Conservation (phyloP, 2,888 invertebrate species). For the Crematogaster levior region DNA sequence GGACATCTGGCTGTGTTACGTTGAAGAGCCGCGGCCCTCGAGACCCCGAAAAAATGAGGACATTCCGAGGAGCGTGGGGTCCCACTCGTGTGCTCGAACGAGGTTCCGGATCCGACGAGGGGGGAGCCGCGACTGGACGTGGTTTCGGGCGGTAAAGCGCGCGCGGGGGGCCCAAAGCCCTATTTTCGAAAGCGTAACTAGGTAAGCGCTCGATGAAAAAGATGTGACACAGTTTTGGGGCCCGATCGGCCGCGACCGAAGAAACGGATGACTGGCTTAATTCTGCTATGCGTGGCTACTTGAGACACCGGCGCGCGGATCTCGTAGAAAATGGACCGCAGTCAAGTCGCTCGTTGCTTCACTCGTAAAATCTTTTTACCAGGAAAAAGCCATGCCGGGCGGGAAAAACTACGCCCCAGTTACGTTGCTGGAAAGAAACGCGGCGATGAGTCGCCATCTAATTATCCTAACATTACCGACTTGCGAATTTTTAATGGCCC, state of each 20-base stretch:
- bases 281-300: slow-evolving; percentile 54
- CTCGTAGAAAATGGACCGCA: slow-evolving; percentile 61
- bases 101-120: slow-evolving; percentile 76
- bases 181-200: slow-evolving; percentile 73
- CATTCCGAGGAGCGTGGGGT: slow-evolving; percentile 74
- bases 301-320: slow-evolving; percentile 25
- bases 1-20: slow-evolving; percentile 61
- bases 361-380: slow-evolving; percentile 63
- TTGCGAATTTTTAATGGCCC: slow-evolving; percentile 26
- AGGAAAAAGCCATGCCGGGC: slow-evolving; percentile 15
- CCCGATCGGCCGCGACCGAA: slow-evolving; percentile 19
- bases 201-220: slow-evolving; percentile 55
- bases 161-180: slow-evolving; percentile 65
- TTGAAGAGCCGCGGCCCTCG: slow-evolving; percentile 78
- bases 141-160: slow-evolving; percentile 67
- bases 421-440: slow-evolving; percentile 42
- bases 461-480: slow-evolving; percentile 35
- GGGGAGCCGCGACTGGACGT: slow-evolving; percentile 37
- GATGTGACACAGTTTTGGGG: slow-evolving; percentile 59
- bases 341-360: slow-evolving; percentile 32
- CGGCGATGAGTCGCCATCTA: slow-evolving; percentile 32
- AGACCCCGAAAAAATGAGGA: slow-evolving; percentile 80
- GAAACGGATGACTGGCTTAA: slow-evolving; percentile 47
- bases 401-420: slow-evolving; percentile 49
- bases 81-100: slow-evolving; percentile 58